phyloP scores from a whole-genome alignment of 2,888 invertebrate genomes.

The Agrotis exclamationis region DNA sequence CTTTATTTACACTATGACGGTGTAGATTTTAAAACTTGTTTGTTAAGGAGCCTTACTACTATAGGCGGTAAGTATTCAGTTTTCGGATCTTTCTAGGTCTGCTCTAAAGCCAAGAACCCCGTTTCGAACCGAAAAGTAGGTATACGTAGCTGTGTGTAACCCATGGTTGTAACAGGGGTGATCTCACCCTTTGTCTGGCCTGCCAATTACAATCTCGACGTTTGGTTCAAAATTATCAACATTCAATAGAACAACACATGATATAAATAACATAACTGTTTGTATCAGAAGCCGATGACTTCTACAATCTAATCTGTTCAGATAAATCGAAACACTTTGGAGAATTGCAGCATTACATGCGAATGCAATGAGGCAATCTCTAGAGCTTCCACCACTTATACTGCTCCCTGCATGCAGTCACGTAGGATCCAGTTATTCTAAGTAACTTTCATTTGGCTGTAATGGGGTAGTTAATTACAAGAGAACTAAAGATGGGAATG shows the following conservation, averaged over 20 bases:
- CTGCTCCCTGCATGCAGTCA: conserved; percentile 27
- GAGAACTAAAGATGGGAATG: background rate
- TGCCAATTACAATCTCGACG: background rate
- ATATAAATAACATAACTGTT: conserved; percentile 7
- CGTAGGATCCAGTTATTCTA: conserved; percentile 36
- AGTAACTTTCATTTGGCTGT: conserved; percentile 34
- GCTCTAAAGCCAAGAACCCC: background rate
- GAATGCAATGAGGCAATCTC: conserved; percentile 37
- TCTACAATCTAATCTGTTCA: conserved; percentile 35
- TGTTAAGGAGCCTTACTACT: no score
- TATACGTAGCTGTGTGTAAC: background rate
- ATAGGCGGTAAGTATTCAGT: no score
- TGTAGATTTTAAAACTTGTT: background rate
- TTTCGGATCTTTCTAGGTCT: no score
- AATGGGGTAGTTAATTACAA: conserved; percentile 29
- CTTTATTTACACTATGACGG: background rate
- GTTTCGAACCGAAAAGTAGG: background rate
- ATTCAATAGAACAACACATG: conserved; percentile 16
- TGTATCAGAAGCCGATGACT: conserved; percentile 30
- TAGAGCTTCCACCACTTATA: conserved; percentile 32
- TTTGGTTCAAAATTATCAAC: conserved; percentile 18
- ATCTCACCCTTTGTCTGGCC: background rate
- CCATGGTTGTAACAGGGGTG: conserved; percentile 13
- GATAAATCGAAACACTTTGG: conserved; percentile 41
- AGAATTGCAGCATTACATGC: conserved; percentile 42